phyloP scores from a whole-genome alignment of 2,113 vertebrate genomes.

The Cololabis saira region DNA sequence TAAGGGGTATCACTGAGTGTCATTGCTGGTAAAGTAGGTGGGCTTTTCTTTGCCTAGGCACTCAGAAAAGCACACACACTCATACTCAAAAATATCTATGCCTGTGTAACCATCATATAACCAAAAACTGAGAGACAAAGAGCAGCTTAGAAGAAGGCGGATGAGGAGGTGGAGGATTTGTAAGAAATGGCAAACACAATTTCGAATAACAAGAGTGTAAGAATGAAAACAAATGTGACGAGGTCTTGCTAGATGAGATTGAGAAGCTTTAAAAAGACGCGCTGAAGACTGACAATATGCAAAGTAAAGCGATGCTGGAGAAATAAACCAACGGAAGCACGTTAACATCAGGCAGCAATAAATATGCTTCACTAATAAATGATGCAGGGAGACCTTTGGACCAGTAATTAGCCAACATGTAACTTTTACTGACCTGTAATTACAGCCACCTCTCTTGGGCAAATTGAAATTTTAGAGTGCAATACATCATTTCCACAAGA shows the following conservation, averaged over 20 bases:
- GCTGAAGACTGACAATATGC: conserved; percentile 51
- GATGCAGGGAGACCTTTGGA: conserved; percentile 44
- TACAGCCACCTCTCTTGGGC: conserved; percentile 31
- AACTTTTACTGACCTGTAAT: conserved; percentile 55
- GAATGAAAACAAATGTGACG: conserved; percentile 69
- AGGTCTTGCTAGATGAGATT: conserved; percentile 62
- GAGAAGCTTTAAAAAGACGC: conserved; percentile 58
- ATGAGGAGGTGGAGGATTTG: conserved; percentile 61
- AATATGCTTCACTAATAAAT: conserved; percentile 41
- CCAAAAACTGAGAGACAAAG: conserved; percentile 65
- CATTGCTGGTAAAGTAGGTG: no score
- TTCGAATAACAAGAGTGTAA: conserved; percentile 72
- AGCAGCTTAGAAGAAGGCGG: conserved; percentile 74
- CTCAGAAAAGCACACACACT: no score
- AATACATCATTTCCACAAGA: conserved; percentile 52
- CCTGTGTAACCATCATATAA: conserved; percentile 41
- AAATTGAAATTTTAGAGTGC: conserved; percentile 49
- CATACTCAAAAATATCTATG: conserved; percentile 16
- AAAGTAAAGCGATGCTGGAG: conserved; percentile 31
- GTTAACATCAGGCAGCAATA: conserved; percentile 28
- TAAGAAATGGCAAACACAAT: conserved; percentile 61
- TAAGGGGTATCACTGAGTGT: no score
- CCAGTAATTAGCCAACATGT: conserved; percentile 51
- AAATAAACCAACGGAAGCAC: conserved; percentile 6
- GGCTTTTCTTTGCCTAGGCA: no score